phyloP scores from a whole-genome alignment of 1,140 invertebrate species.

The Pentalonia nigronervosa region DNA sequence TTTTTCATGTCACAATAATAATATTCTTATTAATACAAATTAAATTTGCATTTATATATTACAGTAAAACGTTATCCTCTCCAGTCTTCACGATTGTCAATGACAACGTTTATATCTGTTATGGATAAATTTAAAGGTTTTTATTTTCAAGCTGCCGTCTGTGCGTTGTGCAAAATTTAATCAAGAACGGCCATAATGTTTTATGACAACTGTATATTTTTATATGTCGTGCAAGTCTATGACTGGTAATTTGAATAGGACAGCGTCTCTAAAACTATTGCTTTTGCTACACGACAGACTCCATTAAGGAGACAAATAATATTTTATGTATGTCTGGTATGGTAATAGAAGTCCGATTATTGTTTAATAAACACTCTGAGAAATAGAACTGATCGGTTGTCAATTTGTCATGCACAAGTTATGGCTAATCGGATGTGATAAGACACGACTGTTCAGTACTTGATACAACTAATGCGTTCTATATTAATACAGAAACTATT shows the following conservation, averaged over 20 bases:
- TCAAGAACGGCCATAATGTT: slow-evolving; percentile 27
- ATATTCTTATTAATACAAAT: slow-evolving; percentile 42
- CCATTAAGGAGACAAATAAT: background rate
- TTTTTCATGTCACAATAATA: background rate
- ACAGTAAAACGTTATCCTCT: background rate
- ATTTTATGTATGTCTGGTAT: background rate
- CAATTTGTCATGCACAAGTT: background rate
- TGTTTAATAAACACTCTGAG: background rate
- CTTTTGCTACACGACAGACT: background rate
- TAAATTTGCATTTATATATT: slow-evolving; percentile 27
- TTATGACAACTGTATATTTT: slow-evolving; percentile 22
- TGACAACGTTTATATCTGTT: background rate
- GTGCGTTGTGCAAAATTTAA: slow-evolving; percentile 21
- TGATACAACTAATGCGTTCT: background rate
- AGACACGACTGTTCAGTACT: background rate
- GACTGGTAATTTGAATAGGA: slow-evolving; percentile 20
- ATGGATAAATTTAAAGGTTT: slow-evolving; percentile 19
- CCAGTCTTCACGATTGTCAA: background rate
- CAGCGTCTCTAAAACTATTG: background rate
- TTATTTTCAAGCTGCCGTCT: background rate
- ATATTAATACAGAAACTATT: background rate
- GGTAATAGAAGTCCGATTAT: background rate
- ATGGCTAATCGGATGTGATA: background rate
- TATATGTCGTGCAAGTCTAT: background rate
- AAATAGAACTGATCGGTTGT: background rate